Evolutionary conservation across 2,797 vertebrate species (phyloP).

Genomic region (Danionella dracula): DNA sequence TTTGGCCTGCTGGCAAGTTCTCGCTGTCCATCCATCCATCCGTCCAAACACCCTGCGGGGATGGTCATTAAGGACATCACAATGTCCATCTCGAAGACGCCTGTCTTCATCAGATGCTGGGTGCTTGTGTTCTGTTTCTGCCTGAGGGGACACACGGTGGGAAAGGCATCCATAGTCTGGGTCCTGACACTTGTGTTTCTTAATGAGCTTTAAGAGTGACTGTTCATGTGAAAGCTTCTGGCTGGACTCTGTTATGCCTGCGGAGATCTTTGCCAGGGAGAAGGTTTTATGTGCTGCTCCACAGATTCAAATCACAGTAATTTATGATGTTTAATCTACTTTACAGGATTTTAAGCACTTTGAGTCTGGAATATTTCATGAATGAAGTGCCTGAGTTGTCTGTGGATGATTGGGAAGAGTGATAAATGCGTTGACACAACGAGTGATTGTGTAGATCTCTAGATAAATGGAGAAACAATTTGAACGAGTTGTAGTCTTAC

Average conservation of each 20-base stretch:
- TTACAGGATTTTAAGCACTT: not conserved
- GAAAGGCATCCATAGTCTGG: constrained; percentile 17
- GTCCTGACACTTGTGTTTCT: constrained; percentile 21
- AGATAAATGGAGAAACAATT: not conserved
- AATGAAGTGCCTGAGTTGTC: not conserved
- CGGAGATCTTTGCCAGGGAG: constrained; percentile 3
- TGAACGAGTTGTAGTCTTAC: too few relatives aligned
- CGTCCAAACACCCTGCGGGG: constrained; percentile 42
- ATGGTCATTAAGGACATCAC: constrained; percentile 58
- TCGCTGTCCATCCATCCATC: constrained; percentile 44
- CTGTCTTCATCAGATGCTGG: constrained; percentile 34
- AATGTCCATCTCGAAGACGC: constrained; percentile 55
- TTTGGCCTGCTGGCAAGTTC: constrained; percentile 25
- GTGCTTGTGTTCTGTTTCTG: constrained; percentile 38
- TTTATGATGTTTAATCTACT: constrained; percentile 16
- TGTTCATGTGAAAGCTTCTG: constrained; percentile 24
- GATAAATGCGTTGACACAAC: not conserved
- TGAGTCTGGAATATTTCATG: not conserved
- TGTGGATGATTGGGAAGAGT: not conserved
- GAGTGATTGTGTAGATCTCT: not conserved
- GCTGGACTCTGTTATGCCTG: constrained; percentile 20
- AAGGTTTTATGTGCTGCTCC: constrained; percentile 1
- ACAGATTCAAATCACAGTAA: constrained; percentile 4
- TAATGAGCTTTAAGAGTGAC: constrained; percentile 34
- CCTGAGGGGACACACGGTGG: constrained; percentile 19